phyloP scores from a whole-genome alignment of 2,888 invertebrate species.

The Cataglyphis cursor region DNA sequence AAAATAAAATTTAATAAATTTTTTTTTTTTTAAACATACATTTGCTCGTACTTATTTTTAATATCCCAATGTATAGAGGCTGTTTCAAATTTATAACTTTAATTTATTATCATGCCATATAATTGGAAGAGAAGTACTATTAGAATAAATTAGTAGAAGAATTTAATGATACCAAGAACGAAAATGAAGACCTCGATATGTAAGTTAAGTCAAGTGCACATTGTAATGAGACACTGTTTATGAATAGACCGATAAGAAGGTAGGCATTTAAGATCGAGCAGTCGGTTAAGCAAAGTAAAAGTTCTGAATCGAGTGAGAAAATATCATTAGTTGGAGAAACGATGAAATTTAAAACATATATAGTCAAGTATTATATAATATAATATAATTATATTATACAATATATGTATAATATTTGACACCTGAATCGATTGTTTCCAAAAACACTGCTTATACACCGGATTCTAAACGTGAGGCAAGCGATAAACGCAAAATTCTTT shows the following conservation, averaged over 20 bases:
- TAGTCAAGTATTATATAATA: too few species aligned
- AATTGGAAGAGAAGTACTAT: not conserved
- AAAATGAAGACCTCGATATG: not conserved
- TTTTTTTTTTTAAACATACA: not conserved
- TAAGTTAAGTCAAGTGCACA: constrained; percentile 42
- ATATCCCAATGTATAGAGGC: not conserved
- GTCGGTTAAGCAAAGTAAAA: constrained; percentile 22
- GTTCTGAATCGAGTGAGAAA: not conserved
- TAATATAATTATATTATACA: too few species aligned
- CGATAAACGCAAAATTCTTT: not conserved
- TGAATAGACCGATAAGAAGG: constrained; percentile 43
- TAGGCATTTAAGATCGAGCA: constrained; percentile 1
- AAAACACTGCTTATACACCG: constrained; percentile 15
- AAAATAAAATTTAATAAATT: not conserved
- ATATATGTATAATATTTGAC: not conserved
- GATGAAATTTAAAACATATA: not conserved
- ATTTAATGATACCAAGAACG: constrained; percentile 9
- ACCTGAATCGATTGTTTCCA: not conserved
- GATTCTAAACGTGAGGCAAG: not conserved
- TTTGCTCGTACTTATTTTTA: not conserved
- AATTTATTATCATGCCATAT: not conserved
- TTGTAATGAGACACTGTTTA: constrained; percentile 60
- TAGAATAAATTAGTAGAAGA: not conserved
- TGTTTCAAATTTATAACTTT: not conserved
- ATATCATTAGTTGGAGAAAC: constrained; percentile 7